Percentiles rank a stretch among this genome's conserved stretches.
These are phyloP conservation scores for Notothenia coriiceps DNA, from an alignment of 2,113 vertebrate species.

Conservation along the genomic window DNA sequence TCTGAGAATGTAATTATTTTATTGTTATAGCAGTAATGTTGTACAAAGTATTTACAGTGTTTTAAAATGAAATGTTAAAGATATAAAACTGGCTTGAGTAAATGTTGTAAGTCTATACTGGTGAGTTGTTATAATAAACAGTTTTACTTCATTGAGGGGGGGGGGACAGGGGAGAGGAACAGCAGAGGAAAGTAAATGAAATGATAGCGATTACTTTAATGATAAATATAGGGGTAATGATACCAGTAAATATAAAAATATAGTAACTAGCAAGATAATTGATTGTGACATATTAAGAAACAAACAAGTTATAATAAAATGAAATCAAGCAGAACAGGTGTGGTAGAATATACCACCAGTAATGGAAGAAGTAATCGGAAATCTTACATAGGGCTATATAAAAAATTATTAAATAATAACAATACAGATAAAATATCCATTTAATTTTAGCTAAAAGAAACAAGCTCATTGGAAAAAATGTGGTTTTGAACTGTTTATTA, in stretches of 20 bases:
- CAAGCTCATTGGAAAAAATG: too few relatives aligned
- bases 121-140: constrained; percentile 1
- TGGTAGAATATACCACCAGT: background rate
- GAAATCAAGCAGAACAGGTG: background rate
- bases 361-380: background rate
- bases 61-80: constrained; percentile 41
- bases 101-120: background rate
- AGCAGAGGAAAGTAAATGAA: background rate
- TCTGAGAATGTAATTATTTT: constrained; percentile 59
- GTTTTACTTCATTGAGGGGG: background rate
- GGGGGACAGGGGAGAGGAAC: background rate
- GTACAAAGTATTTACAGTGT: constrained; percentile 33
- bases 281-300: background rate
- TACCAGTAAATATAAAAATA: constrained; percentile 5
- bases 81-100: constrained; percentile 10
- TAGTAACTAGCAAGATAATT: background rate
- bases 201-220: background rate
- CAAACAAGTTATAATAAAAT: background rate
- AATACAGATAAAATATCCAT: too few relatives aligned
- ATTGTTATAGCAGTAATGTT: constrained; percentile 47
- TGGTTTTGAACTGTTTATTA: too few relatives aligned
- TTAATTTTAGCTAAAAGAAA: too few relatives aligned
- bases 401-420: background rate
- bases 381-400: background rate
- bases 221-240: background rate